Percentiles rank a stretch among this genome's conserved stretches.
phyloP scores from a whole-genome alignment of 92 coral and sea anemone species.

The Porites lobata region DNA sequence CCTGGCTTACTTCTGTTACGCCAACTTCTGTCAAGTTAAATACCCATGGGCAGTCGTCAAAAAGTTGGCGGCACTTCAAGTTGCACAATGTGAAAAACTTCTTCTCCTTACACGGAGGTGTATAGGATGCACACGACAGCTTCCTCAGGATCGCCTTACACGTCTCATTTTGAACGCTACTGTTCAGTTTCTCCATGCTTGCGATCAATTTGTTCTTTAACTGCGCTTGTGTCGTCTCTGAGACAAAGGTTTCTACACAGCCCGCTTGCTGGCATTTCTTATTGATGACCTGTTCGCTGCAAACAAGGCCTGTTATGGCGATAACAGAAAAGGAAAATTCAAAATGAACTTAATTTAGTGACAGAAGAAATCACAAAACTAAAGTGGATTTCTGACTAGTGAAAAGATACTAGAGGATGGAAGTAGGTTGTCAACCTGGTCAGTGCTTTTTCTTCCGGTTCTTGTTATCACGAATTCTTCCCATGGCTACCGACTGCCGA shows the following conservation, averaged over 20 bases:
- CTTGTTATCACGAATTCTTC: no score
- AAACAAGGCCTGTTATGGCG: conserved; percentile 11
- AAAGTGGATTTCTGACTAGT: no score
- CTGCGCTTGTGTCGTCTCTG: neutral
- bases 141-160: conserved; percentile 13
- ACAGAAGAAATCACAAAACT: no score
- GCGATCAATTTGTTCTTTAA: neutral
- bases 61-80: neutral
- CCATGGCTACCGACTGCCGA: no score
- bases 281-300: neutral
- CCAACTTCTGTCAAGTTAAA: neutral
- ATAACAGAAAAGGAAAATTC: neutral
- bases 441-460: no score
- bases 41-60: conserved; percentile 4
- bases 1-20: neutral
- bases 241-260: neutral
- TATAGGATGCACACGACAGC: conserved; percentile 33
- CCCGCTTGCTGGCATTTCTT: neutral
- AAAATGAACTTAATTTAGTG: neutral
- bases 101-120: conserved; percentile 38
- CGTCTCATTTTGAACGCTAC: neutral
- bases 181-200: neutral
- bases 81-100: conserved; percentile 13
- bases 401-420: no score
- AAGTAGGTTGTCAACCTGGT: no score